These are phyloP conservation scores for Sympetrum striolatum DNA, from an alignment of 2,888 invertebrate species.

Conservation along the genomic window DNA sequence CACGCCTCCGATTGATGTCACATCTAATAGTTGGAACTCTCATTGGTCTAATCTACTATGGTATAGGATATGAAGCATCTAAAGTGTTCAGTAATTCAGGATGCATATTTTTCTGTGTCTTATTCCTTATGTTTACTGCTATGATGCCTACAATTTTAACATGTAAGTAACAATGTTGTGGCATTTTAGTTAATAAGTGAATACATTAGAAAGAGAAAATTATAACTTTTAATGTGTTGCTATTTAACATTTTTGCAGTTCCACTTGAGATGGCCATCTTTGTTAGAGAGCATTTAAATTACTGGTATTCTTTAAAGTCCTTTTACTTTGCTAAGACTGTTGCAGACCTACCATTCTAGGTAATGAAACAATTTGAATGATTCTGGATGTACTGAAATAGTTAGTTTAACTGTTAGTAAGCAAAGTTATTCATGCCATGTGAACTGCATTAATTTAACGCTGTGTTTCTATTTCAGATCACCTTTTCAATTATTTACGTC, in stretches of 20 bases:
- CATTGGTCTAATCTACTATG: conserved; percentile 91
- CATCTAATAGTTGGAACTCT: conserved; percentile 89
- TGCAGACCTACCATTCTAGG: conserved; percentile 95
- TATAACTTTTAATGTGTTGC: background rate
- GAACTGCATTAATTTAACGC: background rate
- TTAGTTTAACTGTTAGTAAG: background rate
- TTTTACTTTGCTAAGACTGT: conserved; percentile 97
- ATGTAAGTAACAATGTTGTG: conserved; percentile 71
- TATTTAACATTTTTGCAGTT: conserved; percentile 70
- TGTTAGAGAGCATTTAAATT: conserved; percentile 92
- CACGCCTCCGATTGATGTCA: conserved; percentile 84
- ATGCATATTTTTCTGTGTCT: conserved; percentile 93
- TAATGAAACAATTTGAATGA: conserved; percentile 56
- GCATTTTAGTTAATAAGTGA: background rate
- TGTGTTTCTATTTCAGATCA: conserved; percentile 67
- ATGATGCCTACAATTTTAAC: conserved; percentile 99
- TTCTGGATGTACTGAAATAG: background rate
- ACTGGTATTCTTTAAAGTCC: conserved; percentile 97
- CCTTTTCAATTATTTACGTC: conserved; percentile 85
- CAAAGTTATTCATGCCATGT: background rate
- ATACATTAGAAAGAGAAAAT: background rate
- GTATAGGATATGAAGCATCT: conserved; percentile 90
- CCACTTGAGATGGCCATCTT: conserved; percentile 95
- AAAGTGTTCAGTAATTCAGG: conserved; percentile 95
- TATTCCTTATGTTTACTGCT: conserved; percentile 97